Base-by-base conservation (phyloP, 2,888 invertebrate genomes). In the Metopia argyrocephala region DNA sequence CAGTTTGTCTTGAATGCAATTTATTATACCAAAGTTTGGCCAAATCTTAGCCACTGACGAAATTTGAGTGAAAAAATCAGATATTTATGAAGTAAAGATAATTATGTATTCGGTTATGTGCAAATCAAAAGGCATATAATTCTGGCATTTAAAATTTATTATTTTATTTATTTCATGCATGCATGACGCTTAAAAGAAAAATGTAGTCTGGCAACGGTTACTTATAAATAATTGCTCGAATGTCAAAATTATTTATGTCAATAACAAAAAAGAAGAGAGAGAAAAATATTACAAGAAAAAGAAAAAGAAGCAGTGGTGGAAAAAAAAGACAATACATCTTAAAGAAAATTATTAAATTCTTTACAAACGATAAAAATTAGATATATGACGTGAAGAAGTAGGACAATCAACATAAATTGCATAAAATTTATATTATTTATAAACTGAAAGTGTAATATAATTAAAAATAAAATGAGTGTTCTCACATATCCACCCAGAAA, bases 401-500 rank as follows among this genome's bases (percentile, higher is more conserved):
- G 50, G 5, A 20, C 70, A 69, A 68, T 59, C 21, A 61, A 21
- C 7, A 28, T 23, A 38, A 76, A 45, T 45, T 62, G 23, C 59
- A 46, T 21, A 64, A 21, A 27, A 18, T 21, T 23, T 46, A 23
- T 9, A 78, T 25, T n/a, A n/a, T 28, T 52, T 27, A 56, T 48
- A 4, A 12, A n/a, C 38, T 38, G 27, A 46, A 61, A 71, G 28
- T 28, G 0, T 65, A 38, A 38, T 2, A 2, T 9, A 27, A 23
- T 25, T 21, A 23, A 50, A 64, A 46, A n/a, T 45, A 73, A 70
- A 76, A 88, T 88, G 88, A 88, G 87, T 85, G 85, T 86, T 74
- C 85, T 88, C 82, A 84, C 88, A 83, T 88, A 87, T 87, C 86
- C 87, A 85, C 86, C 86, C 84, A 85, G 85, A 83, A 87, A 86